Conservation (phyloP, 1,140 invertebrate species). For the Helicorthomorpha holstii region DNA sequence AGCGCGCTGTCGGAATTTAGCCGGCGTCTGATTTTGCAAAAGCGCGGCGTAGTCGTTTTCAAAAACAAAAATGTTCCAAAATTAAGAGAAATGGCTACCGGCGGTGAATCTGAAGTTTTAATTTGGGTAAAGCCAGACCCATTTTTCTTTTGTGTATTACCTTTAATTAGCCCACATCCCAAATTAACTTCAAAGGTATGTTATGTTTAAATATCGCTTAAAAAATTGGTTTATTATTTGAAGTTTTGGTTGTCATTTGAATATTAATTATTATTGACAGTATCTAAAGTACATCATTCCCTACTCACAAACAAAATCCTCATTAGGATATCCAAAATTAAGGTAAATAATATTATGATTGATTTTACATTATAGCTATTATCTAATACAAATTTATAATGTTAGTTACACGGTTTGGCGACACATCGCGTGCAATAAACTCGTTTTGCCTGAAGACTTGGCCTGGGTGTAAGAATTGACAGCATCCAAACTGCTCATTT, state of each 20-base stretch:
- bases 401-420: conserved; percentile 27
- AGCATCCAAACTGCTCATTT: neutral
- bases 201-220: neutral
- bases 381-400: neutral
- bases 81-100: neutral
- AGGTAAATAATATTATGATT: conserved; percentile 15
- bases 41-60: no score
- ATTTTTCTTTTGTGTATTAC: conserved; percentile 24
- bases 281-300: conserved; percentile 27
- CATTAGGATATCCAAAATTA: conserved; percentile 21
- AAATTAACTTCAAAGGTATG: conserved; percentile 18
- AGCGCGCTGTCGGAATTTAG: no score
- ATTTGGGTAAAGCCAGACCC: conserved; percentile 25
- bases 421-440: conserved; percentile 28
- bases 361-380: neutral
- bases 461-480: conserved; percentile 24
- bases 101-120: neutral
- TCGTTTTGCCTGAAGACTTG: conserved; percentile 24
- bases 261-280: conserved; percentile 14
- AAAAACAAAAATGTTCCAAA: no score
- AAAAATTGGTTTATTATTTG: neutral
- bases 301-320: conserved; percentile 25
- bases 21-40: no score
- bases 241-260: conserved; percentile 2
- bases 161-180: conserved; percentile 20